Conservation (phyloP, 1,140 invertebrate species). For the Plodia interpunctella region DNA sequence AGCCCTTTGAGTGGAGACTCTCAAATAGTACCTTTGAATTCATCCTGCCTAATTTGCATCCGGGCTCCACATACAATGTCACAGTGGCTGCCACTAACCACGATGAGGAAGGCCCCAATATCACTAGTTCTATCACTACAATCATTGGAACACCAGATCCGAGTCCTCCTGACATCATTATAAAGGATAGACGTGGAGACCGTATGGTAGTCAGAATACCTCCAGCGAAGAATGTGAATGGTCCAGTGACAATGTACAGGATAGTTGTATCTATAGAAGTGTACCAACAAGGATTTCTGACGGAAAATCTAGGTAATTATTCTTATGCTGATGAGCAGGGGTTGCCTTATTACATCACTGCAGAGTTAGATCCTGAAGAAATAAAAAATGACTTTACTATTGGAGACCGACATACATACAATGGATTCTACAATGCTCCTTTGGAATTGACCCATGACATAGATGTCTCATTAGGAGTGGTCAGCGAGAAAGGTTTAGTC, state of each 20-base stretch:
- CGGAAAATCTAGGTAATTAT: slow-evolving; percentile 79
- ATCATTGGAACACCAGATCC: slow-evolving; percentile 83
- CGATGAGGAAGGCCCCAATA: slow-evolving; percentile 78
- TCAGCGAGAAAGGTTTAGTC: slow-evolving; percentile 82
- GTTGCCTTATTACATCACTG: slow-evolving; percentile 88
- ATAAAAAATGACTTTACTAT: slow-evolving; percentile 83
- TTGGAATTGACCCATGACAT: slow-evolving; percentile 81
- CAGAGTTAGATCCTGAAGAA: slow-evolving; percentile 81
- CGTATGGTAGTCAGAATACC: slow-evolving; percentile 80
- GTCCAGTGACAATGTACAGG: slow-evolving; percentile 84
- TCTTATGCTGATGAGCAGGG: slow-evolving; percentile 78
- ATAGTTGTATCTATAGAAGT: slow-evolving; percentile 84
- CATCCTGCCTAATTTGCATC: slow-evolving; percentile 80
- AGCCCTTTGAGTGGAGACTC: slow-evolving; percentile 70
- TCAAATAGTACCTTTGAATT: slow-evolving; percentile 67
- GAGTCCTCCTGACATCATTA: slow-evolving; percentile 78
- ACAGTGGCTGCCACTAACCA: slow-evolving; percentile 81
- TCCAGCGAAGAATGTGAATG: slow-evolving; percentile 83
- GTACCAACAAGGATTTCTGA: slow-evolving; percentile 78
- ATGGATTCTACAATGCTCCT: slow-evolving; percentile 88
- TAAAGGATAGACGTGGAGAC: slow-evolving; percentile 77
- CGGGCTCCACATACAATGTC: slow-evolving; percentile 85
- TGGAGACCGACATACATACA: slow-evolving; percentile 86
- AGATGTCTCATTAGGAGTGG: slow-evolving; percentile 84
- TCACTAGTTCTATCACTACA: slow-evolving; percentile 79